A percentile compares a stretch with the other conserved stretches of the same genome.
These are phyloP conservation scores for Trinectes maculatus DNA, from an alignment of 2,113 vertebrate species.

Conservation along the genomic window DNA sequence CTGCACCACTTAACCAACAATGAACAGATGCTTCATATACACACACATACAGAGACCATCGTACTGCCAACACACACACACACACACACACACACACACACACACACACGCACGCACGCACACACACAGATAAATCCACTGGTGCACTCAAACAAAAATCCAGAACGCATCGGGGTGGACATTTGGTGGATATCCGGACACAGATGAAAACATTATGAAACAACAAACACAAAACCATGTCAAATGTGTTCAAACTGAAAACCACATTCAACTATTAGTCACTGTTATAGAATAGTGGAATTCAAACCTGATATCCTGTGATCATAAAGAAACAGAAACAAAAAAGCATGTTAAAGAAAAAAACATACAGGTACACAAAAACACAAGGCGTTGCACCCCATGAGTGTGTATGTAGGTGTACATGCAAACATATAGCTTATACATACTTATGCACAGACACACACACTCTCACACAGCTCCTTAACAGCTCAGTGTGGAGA, in stretches of 20 bases:
- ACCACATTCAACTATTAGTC: too few species aligned
- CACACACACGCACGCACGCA: not conserved
- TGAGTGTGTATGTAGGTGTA: too few species aligned
- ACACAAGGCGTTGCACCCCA: too few species aligned
- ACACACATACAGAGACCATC: slow-evolving; percentile 20
- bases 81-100: slow-evolving; percentile 16
- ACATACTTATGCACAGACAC: not conserved
- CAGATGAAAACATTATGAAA: not conserved
- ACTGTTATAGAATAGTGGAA: too few species aligned
- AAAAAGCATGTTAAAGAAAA: too few species aligned
- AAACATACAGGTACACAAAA: too few species aligned
- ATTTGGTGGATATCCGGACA: slow-evolving; percentile 29
- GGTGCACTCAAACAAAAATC: slow-evolving; percentile 11
- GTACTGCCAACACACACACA: slow-evolving; percentile 3
- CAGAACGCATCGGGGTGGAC: slow-evolving; percentile 15
- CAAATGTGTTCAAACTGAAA: too few species aligned
- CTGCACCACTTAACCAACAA: slow-evolving; percentile 41
- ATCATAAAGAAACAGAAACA: too few species aligned
- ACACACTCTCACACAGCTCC: slow-evolving; percentile 3
- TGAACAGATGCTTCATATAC: slow-evolving; percentile 58
- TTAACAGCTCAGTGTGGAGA: slow-evolving; percentile 32
- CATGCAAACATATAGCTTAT: too few species aligned
- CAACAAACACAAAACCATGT: not conserved
- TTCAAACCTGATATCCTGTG: too few species aligned
- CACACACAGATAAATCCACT: not conserved